Base-by-base conservation (phyloP, 1,140 invertebrate genomes). In the Microplitis mediator region DNA sequence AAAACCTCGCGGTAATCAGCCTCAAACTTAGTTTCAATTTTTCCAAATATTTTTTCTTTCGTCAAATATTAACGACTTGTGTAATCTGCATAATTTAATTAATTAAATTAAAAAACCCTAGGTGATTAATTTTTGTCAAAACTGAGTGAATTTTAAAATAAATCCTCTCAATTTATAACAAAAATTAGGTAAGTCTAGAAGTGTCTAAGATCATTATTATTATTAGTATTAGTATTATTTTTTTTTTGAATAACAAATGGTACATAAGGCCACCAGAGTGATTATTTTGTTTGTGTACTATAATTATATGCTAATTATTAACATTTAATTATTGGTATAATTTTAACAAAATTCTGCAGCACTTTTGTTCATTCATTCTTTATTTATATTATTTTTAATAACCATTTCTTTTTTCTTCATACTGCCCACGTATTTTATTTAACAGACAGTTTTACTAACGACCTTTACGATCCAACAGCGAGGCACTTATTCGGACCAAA, bases 241-340 rank as follows among this genome's bases (percentile, higher is more conserved):
- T 45, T 45, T 45, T 45, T 6, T 81, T 71, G 78, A 80, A 81
- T 81, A 84, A 82, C 79, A 80, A 82, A 81, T 82, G 79, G 83
- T 78, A 83, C 76, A 74, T 85, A 85, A 85, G 84, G 84, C 82
- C 82, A 85, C 84, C 82, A 84, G 77, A 84, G 84, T 84, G 81
- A 84, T 85, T 84, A 84, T 66, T 62, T 67, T 61, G 39, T 70
- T 65, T 68, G 31, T 78, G 80, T 72, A 76, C 79, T 78, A 80
- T 77, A 83, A 78, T 80, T 78, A 75, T 81, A 78, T 81, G 78
- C 79, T 81, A 82, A 81, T 76, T 74, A 74, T 79, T 80, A 82
- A 80, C 75, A 76, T 71, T 75, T 78, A 72, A 75, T 75, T 69
- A 75, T 45, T 11, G 39, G 39, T 45, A 45, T 45, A 45, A 45